Percentiles rank a stretch among this genome's conserved stretches.
Evolutionary conservation across 2,888 invertebrate genomes (phyloP).

Genomic region (Amphipyra tragopoginis): DNA sequence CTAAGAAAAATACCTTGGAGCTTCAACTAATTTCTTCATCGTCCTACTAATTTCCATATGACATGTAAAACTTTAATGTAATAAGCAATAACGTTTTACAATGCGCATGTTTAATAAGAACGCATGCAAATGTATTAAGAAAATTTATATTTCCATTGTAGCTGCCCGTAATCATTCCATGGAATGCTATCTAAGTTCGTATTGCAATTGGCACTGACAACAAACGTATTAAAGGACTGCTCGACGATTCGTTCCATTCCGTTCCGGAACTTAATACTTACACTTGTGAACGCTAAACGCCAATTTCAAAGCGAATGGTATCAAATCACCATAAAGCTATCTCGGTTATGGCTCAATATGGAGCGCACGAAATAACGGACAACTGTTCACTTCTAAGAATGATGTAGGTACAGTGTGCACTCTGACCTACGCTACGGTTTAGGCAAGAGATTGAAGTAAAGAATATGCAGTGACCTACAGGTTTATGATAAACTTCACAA

Average conservation of each 20-base stretch:
- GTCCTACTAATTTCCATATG: slow-evolving; percentile 18
- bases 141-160: slow-evolving; percentile 40
- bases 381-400: slow-evolving; percentile 71
- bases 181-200: slow-evolving; percentile 35
- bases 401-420: slow-evolving; percentile 75
- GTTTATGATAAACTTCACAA: slow-evolving; percentile 64
- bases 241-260: slow-evolving; percentile 58
- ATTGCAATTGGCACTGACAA: slow-evolving; percentile 53
- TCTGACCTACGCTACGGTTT: slow-evolving; percentile 63
- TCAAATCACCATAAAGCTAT: slow-evolving; percentile 89
- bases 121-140: slow-evolving; percentile 23
- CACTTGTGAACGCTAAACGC: slow-evolving; percentile 77
- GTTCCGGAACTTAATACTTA: slow-evolving; percentile 63
- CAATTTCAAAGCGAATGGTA: slow-evolving; percentile 86
- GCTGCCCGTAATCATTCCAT: slow-evolving; percentile 21
- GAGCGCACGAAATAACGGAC: slow-evolving; percentile 81
- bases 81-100: slow-evolving; percentile 28
- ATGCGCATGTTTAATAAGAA: slow-evolving; percentile 28
- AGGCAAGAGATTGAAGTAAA: slow-evolving; percentile 70
- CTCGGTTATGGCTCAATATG: slow-evolving; percentile 78
- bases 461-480: slow-evolving; percentile 67
- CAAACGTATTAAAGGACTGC: slow-evolving; percentile 51
- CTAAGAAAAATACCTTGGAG: slow-evolving; percentile 12
- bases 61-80: slow-evolving; percentile 17
- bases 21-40: slow-evolving; percentile 4